Conservation (phyloP, 2,888 invertebrate species). For the Idaea straminata region DNA sequence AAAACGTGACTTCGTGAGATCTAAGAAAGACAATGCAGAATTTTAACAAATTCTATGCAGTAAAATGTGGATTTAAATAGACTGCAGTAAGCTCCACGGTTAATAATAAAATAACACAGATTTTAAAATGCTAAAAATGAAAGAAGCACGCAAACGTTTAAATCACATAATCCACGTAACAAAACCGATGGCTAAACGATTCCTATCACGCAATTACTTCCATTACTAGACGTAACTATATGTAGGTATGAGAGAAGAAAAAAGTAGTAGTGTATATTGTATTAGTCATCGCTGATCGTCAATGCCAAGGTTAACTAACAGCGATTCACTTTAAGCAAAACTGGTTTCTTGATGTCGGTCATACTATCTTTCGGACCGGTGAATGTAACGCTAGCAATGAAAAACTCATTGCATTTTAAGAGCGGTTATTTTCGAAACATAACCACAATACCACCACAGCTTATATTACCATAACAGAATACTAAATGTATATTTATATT, state of each 20-base stretch:
- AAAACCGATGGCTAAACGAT: conserved; percentile 32
- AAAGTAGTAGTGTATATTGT: conserved; percentile 24
- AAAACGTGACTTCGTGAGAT: background rate
- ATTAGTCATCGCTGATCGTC: conserved; percentile 61
- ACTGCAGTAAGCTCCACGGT: background rate
- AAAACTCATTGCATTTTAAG: conserved; percentile 22
- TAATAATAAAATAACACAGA: background rate
- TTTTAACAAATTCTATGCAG: background rate
- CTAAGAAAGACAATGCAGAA: background rate
- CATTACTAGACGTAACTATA: conserved; percentile 37
- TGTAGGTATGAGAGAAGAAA: conserved; percentile 30
- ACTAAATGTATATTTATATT: conserved; percentile 12
- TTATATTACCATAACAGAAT: conserved; percentile 18
- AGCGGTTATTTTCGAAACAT: conserved; percentile 16
- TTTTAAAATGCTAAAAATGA: conserved; percentile 8
- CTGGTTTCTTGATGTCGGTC: conserved; percentile 60
- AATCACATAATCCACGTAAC: conserved; percentile 31
- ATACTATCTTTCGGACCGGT: conserved; percentile 28
- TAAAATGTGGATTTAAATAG: background rate
- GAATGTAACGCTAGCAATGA: conserved; percentile 28
- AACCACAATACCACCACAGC: conserved; percentile 9
- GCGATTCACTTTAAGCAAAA: conserved; percentile 44
- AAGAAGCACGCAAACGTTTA: conserved; percentile 31
- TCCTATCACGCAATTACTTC: conserved; percentile 38
- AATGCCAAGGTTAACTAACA: conserved; percentile 68